Percentiles rank a stretch among this genome's conserved stretches.
These are phyloP conservation scores for Xyrichtys novacula DNA, from an alignment of 2,797 vertebrate species.

Conservation along the genomic window DNA sequence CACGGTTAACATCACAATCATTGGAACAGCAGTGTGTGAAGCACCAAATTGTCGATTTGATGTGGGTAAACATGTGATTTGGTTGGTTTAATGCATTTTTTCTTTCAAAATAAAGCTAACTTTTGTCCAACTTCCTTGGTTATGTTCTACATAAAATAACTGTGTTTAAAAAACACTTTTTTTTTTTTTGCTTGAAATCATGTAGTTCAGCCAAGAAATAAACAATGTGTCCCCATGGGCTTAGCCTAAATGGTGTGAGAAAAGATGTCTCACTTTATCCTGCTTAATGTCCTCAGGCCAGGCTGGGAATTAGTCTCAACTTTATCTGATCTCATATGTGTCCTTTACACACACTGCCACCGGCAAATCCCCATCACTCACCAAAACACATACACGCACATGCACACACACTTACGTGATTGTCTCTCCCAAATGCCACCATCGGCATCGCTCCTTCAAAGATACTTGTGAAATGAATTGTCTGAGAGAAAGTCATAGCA, in stretches of 20 bases:
- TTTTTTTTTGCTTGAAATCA: slow-evolving; percentile 48
- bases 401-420: slow-evolving; percentile 42
- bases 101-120: neutral
- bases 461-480: slow-evolving; percentile 82
- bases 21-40: slow-evolving; percentile 29
- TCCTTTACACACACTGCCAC: slow-evolving; percentile 71
- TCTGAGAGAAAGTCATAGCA: slow-evolving; percentile 77
- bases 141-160: slow-evolving; percentile 9
- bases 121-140: neutral
- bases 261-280: slow-evolving; percentile 82
- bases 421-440: slow-evolving; percentile 73
- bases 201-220: slow-evolving; percentile 68
- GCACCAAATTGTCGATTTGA: slow-evolving; percentile 14
- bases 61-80: slow-evolving; percentile 1
- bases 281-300: slow-evolving; percentile 69
- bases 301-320: slow-evolving; percentile 75
- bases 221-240: slow-evolving; percentile 72
- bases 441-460: slow-evolving; percentile 76
- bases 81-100: slow-evolving; percentile 3
- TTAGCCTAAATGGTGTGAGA: slow-evolving; percentile 78
- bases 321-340: slow-evolving; percentile 77
- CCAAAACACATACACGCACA: slow-evolving; percentile 28
- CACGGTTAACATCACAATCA: slow-evolving; percentile 73
- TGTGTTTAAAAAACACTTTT: slow-evolving; percentile 25
- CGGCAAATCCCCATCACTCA: slow-evolving; percentile 62